phyloP scores from a whole-genome alignment of 53 echinoderm and acorn worm species.

The Hippasteria phrygiana region DNA sequence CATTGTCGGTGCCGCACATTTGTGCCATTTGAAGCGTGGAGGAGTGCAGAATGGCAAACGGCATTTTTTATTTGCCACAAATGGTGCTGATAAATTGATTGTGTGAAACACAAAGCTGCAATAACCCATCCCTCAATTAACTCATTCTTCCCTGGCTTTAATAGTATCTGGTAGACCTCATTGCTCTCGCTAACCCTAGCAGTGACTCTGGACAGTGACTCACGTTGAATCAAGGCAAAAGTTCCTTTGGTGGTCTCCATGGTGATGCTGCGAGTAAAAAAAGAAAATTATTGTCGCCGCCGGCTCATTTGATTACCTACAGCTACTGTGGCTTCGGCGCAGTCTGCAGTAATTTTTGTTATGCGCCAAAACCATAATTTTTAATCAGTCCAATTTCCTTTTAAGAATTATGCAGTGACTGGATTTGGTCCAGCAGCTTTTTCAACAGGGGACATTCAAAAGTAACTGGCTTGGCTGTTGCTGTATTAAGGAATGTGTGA shows the following conservation, averaged over 20 bases:
- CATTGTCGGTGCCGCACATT: too few relatives aligned
- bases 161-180: slow-evolving; percentile 12
- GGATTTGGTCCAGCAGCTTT: too few relatives aligned
- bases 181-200: slow-evolving; percentile 8
- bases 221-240: slow-evolving; percentile 45
- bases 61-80: neutral
- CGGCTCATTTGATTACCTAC: slow-evolving; percentile 22
- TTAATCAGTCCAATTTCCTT: neutral
- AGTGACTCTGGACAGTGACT: slow-evolving; percentile 27
- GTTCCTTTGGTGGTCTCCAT: slow-evolving; percentile 26
- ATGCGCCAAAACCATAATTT: neutral
- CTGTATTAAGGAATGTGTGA: too few relatives aligned
- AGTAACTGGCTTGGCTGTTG: too few relatives aligned
- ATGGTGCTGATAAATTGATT: slow-evolving; percentile 15
- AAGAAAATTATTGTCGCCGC: neutral
- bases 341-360: neutral
- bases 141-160: neutral
- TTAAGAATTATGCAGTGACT: neutral
- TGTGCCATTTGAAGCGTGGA: too few relatives aligned
- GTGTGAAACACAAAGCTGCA: neutral
- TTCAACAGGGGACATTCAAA: too few relatives aligned
- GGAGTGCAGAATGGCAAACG: neutral
- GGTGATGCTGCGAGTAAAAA: slow-evolving; percentile 10
- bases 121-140: slow-evolving; percentile 12
- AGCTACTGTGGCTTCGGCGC: neutral